These are phyloP conservation scores for Agonopterix subpropinquella DNA, from an alignment of 2,888 invertebrate genomes.

Conservation along the genomic window DNA sequence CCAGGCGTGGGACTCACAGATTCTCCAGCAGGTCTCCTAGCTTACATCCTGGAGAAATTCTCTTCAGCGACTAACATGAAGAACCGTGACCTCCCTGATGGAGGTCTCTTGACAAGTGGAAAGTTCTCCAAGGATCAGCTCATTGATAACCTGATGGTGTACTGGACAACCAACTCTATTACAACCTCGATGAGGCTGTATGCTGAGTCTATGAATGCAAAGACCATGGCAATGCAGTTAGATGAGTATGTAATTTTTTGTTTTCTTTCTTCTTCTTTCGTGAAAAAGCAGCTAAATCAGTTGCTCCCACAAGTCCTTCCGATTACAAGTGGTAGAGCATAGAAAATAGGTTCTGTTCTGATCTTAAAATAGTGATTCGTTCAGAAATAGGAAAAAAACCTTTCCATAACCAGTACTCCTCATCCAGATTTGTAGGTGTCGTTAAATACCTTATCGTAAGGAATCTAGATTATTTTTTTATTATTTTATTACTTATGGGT, in stretches of 20 bases:
- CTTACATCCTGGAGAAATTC: constrained; percentile 91
- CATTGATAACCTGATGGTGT: constrained; percentile 89
- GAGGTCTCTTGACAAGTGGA: constrained; percentile 80
- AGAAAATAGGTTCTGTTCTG: too few species aligned
- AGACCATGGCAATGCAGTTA: constrained; percentile 20
- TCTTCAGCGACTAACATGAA: constrained; percentile 80
- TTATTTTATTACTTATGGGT: too few species aligned
- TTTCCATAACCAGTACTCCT: too few species aligned
- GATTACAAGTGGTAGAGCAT: too few species aligned
- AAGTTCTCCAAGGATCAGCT: constrained; percentile 83
- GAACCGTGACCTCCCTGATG: constrained; percentile 71
- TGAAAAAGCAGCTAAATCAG: too few species aligned
- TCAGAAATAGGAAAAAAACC: too few species aligned
- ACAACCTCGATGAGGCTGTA: constrained; percentile 86
- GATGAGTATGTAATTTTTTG: constrained; percentile 44
- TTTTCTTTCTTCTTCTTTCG: too few species aligned
- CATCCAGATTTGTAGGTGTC: too few species aligned
- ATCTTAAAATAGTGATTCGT: too few species aligned
- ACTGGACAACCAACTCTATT: constrained; percentile 85
- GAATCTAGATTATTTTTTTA: too few species aligned
- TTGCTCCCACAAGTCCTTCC: too few species aligned
- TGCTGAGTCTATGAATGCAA: constrained; percentile 70
- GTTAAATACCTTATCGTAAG: too few species aligned
- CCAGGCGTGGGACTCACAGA: constrained; percentile 81
- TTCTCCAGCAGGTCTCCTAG: constrained; percentile 86